Conservation (phyloP, 2,113 vertebrate genomes). For the Glareola pratincola region DNA sequence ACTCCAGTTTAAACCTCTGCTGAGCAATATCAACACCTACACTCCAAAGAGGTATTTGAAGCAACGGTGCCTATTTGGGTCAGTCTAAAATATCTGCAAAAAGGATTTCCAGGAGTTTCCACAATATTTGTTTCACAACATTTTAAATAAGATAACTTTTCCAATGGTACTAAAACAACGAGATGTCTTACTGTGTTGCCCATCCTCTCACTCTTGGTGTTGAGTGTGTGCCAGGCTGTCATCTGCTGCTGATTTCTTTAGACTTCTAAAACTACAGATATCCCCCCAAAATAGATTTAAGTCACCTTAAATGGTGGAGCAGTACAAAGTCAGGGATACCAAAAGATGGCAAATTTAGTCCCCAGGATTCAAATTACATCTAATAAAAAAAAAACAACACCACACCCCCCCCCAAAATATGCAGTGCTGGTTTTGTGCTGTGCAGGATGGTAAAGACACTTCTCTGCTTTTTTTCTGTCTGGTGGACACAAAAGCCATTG, state of each 20-base stretch:
- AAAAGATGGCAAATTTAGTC: neutral
- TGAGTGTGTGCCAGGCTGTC: neutral
- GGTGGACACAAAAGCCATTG: neutral
- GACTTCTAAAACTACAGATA: neutral
- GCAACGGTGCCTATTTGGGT: accelerated
- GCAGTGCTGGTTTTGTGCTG: neutral
- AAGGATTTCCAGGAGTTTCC: neutral
- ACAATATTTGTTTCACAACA: neutral
- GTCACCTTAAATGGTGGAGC: neutral
- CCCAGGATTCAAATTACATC: neutral
- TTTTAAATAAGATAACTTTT: neutral
- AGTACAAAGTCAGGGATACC: neutral
- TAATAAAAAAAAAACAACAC: neutral
- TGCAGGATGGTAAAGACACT: neutral
- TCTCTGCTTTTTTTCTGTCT: neutral
- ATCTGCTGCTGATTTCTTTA: neutral
- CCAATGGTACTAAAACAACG: neutral
- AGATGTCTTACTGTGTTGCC: neutral
- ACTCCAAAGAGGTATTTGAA: neutral
- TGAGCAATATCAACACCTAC: neutral
- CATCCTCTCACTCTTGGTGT: neutral
- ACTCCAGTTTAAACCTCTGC: neutral
- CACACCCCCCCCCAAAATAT: too few species aligned
- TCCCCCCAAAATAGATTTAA: neutral
- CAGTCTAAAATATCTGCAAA: neutral